These are phyloP conservation scores for Spinus olivaceus DNA, from an alignment of 2,797 vertebrate genomes.

Conservation along the genomic window DNA sequence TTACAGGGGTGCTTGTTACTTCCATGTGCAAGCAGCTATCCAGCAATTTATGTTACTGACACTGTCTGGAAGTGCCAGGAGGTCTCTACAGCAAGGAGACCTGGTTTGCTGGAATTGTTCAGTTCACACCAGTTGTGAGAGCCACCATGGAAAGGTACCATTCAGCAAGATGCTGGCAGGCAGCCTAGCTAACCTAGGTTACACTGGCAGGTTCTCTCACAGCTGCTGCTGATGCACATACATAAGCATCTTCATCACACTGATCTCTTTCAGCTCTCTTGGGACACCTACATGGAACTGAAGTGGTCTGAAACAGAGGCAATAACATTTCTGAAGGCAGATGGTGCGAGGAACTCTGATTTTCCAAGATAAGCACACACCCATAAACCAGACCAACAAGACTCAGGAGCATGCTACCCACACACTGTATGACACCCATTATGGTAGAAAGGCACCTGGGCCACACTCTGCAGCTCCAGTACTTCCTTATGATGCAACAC, in stretches of 20 bases:
- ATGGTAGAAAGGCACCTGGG: neutral
- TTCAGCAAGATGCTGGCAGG: neutral
- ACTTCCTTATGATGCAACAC: slow-evolving; percentile 15
- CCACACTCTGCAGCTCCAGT: neutral
- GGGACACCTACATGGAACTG: neutral
- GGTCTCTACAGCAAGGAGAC: neutral
- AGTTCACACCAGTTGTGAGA: neutral
- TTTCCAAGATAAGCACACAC: slow-evolving; percentile 20
- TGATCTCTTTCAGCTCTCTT: neutral
- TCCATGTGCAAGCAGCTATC: neutral
- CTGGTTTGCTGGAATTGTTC: neutral
- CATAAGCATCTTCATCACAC: neutral
- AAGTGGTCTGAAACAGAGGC: neutral
- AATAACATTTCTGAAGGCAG: neutral
- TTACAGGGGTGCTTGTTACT: neutral
- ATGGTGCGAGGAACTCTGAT: neutral
- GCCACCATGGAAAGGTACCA: neutral
- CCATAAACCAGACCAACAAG: slow-evolving; percentile 38
- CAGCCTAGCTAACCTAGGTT: neutral
- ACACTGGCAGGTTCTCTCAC: neutral
- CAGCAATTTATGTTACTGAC: neutral
- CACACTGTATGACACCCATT: neutral
- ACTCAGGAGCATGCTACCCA: neutral
- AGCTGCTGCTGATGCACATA: neutral
- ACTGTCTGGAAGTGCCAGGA: neutral